Base-by-base conservation (phyloP, 2,797 vertebrate species). In the Sebastes umbrosus region DNA sequence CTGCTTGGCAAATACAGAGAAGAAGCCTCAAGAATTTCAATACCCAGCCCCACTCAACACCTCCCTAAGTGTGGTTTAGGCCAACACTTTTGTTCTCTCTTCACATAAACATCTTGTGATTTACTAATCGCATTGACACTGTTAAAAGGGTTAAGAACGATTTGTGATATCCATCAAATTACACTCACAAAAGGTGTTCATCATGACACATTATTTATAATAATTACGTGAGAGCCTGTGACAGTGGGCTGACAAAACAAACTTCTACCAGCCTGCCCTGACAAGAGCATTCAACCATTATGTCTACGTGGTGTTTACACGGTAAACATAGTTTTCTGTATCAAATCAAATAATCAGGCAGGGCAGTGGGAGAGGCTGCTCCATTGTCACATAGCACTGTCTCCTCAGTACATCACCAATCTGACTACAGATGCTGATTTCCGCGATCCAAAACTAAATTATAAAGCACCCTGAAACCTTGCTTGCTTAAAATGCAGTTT, bases 321-420 rank as follows among this genome's bases (percentile, higher is more conserved):
- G 8, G 89, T 93, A 93, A 92, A 92, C 84, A 76, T 65, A 27
- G 52, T 73, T 62, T 69, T 77, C 63, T 27, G 27, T 34, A 75
- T 55, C 39, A 67, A 46, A 77, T 57, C 59, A 52, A 64, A 84
- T 22, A 43, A 25, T 24, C 18, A 69, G 36, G 11, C 55, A 66
- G 43, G 64, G 24, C 62, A 54, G 52, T 7, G 4, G 54, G 50
- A 57, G 54, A 52, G n/a, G 6, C 46, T 62, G 58, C 57, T 71
- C 69, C 9, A 18, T 66, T 52, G 11, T 2, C 20, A 11, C 58
- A 59, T 57, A 24, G 25, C 31, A 59, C 6, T 1, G 34, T 7
- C 20, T 75, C 57, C 20, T 74, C 6, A 32, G 22, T 32, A 59
- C 32, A 27, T 60, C 52, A n/a, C 9, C 10, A 58, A 20, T 36